phyloP scores from a whole-genome alignment of 1,140 invertebrate genomes.

The Tribolium castaneum region DNA sequence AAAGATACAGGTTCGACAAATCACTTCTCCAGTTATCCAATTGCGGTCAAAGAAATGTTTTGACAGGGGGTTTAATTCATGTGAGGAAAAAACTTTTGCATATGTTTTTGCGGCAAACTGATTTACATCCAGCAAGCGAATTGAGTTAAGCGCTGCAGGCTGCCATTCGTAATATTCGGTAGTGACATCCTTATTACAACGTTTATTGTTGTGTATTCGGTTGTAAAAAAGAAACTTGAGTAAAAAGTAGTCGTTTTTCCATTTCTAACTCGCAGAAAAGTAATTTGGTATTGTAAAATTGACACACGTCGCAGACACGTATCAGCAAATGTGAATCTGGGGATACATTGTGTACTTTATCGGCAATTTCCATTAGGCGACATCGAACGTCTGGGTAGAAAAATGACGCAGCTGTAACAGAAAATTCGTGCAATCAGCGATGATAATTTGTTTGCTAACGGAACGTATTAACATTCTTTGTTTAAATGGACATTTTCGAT shows the following conservation, averaged over 20 bases:
- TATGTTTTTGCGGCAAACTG: background rate
- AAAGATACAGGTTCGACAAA: background rate
- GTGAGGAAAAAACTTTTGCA: background rate
- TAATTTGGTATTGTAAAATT: background rate
- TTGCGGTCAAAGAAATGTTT: background rate
- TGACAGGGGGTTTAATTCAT: background rate
- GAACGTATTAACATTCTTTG: background rate
- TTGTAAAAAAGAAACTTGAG: background rate
- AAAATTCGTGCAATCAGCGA: background rate
- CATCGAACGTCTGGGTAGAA: background rate
- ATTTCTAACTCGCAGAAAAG: background rate
- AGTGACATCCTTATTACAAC: conserved; percentile 24
- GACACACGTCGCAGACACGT: conserved; percentile 7
- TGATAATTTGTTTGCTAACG: background rate
- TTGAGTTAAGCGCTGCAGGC: conserved; percentile 11
- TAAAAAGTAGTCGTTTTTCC: background rate
- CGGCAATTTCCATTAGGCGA: background rate
- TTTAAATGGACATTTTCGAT: conserved; percentile 9
- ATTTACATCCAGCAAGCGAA: background rate
- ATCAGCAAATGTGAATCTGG: background rate
- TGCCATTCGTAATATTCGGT: conserved; percentile 20
- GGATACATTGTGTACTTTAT: background rate
- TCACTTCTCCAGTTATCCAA: background rate
- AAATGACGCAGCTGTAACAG: background rate
- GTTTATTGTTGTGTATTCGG: conserved; percentile 9